These are phyloP conservation scores for Macrocentrus cingulum DNA, from an alignment of 1,140 invertebrate genomes.

Conservation along the genomic window DNA sequence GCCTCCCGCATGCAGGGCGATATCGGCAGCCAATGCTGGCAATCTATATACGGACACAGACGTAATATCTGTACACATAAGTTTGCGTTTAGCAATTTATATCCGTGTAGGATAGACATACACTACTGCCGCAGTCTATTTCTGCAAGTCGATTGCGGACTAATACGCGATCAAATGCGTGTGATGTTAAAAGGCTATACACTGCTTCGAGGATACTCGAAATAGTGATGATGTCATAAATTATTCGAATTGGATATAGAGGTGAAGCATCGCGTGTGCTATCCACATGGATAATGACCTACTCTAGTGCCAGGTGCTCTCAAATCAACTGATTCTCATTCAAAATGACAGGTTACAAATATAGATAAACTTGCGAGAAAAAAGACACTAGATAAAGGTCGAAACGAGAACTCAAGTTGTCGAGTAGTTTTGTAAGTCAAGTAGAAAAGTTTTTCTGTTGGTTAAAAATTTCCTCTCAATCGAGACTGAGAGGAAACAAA, in stretches of 20 bases:
- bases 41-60: background rate
- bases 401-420: background rate
- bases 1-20: slow-evolving; percentile 18
- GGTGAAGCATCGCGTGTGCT: too few species aligned
- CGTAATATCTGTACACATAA: background rate
- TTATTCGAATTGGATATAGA: too few species aligned
- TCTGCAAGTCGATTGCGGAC: too few species aligned
- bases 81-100: background rate
- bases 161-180: too few species aligned
- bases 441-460: slow-evolving; percentile 18
- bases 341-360: background rate
- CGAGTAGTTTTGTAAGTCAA: slow-evolving; percentile 1
- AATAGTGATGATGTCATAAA: too few species aligned
- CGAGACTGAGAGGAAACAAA: background rate
- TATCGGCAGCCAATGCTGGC: slow-evolving; percentile 14
- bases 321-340: background rate
- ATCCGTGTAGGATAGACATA: background rate
- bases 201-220: too few species aligned
- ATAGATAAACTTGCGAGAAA: background rate
- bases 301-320: background rate
- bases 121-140: too few species aligned
- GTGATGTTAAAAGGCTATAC: too few species aligned
- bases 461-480: slow-evolving; percentile 15
- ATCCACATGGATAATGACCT: background rate
- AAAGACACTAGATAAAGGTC: too few species aligned